Conservation (phyloP, 2,888 invertebrate genomes). For the Thymelicus lineola region DNA sequence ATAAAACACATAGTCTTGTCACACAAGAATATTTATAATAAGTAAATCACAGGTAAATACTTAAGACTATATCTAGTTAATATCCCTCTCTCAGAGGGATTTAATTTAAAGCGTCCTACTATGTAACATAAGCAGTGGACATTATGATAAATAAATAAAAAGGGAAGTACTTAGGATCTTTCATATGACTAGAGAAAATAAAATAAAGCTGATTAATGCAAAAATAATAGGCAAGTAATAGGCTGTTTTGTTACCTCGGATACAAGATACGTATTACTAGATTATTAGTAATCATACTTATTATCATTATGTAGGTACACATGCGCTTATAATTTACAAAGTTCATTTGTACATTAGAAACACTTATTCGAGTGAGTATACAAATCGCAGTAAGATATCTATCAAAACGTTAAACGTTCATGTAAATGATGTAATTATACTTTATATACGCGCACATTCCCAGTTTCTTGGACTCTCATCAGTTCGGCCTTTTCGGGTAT, state of each 20-base stretch:
- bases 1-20: conserved; percentile 66
- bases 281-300: not conserved
- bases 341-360: conserved; percentile 35
- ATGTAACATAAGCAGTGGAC: conserved; percentile 35
- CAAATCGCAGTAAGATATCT: conserved; percentile 30
- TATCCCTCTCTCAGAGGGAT: conserved; percentile 48
- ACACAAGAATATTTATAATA: conserved; percentile 74
- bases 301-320: conserved; percentile 5
- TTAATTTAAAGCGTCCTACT: conserved; percentile 38
- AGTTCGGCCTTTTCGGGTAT: conserved; percentile 17
- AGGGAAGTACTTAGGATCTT: conserved; percentile 9
- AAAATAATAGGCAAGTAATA: conserved; percentile 24
- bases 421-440: conserved; percentile 20
- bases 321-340: conserved; percentile 20
- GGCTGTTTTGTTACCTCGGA: not conserved
- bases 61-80: conserved; percentile 62
- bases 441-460: conserved; percentile 26
- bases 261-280: not conserved
- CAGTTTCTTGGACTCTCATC: conserved; percentile 39
- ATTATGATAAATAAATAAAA: conserved; percentile 9
- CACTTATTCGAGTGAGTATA: conserved; percentile 29
- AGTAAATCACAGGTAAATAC: conserved; percentile 80
- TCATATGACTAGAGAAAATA: conserved; percentile 22
- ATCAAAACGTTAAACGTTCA: conserved; percentile 34
- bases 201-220: conserved; percentile 12